Conservation (phyloP, 2,113 vertebrate species). For the Leptobrachium leishanense region DNA sequence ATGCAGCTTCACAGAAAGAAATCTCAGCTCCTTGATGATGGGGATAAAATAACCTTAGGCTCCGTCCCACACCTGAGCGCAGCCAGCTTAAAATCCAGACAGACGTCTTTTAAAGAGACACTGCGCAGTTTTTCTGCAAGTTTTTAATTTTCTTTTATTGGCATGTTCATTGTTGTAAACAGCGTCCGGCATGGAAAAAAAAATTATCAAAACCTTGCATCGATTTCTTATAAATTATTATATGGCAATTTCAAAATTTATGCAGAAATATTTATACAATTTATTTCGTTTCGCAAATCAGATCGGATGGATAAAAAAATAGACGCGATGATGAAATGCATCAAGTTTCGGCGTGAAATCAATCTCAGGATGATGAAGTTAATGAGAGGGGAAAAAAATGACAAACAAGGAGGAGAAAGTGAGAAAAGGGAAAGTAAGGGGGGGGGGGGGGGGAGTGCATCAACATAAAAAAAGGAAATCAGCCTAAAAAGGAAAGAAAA, state of each 20-base stretch:
- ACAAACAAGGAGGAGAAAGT: background rate
- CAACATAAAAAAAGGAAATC: slow-evolving; percentile 53
- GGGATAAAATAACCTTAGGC: too few relatives aligned
- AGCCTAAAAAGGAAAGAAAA: slow-evolving; percentile 47
- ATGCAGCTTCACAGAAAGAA: too few relatives aligned
- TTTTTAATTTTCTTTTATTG: slow-evolving; percentile 74
- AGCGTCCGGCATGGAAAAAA: slow-evolving; percentile 86
- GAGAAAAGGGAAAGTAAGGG: slow-evolving; percentile 59
- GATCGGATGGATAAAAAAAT: slow-evolving; percentile 11
- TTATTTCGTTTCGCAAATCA: slow-evolving; percentile 63
- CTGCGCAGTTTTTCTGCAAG: background rate
- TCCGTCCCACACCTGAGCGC: too few relatives aligned
- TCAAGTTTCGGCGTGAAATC: background rate
- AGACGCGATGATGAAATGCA: background rate
- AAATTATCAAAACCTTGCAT: slow-evolving; percentile 74
- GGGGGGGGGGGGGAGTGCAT: slow-evolving; percentile 54
- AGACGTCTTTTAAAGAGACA: too few relatives aligned
- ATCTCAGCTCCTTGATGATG: too few relatives aligned
- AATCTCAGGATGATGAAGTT: background rate
- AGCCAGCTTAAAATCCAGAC: too few relatives aligned
- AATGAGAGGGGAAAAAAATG: background rate
- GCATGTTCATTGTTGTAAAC: slow-evolving; percentile 94
- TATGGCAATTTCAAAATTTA: slow-evolving; percentile 64
- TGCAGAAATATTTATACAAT: slow-evolving; percentile 64
- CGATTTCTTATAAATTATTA: slow-evolving; percentile 80